Evolutionary conservation across 2,888 invertebrate genomes (phyloP).

Genomic region (Ashinkailepas kermadecensis): DNA sequence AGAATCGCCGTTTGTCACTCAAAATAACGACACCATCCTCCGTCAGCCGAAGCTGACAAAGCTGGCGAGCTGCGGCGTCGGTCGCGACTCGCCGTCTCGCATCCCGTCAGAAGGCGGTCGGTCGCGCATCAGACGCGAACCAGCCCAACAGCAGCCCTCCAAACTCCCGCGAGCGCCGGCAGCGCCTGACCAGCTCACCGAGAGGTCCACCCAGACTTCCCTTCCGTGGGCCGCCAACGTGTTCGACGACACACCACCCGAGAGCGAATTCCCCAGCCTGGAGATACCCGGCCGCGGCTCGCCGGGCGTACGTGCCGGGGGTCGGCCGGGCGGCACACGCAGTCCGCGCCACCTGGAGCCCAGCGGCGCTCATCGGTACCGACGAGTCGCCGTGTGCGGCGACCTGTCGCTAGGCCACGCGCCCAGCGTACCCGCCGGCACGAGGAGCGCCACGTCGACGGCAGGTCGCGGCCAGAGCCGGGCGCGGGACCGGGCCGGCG

Average conservation of each 20-base stretch:
- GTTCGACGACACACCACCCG: not conserved
- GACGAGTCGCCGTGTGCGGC: no score
- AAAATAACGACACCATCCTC: conserved; percentile 8
- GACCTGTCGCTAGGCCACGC: no score
- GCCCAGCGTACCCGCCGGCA: no score
- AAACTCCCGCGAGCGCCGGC: not conserved
- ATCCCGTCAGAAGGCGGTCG: not conserved
- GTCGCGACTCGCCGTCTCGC: not conserved
- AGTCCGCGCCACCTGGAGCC: no score
- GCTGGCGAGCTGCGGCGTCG: not conserved
- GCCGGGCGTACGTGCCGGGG: no score
- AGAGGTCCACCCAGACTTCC: not conserved
- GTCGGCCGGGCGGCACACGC: no score
- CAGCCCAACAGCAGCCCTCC: not conserved
- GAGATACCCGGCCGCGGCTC: no score
- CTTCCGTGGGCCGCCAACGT: conserved; percentile 2
- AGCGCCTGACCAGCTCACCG: not conserved
- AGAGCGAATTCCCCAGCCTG: not conserved
- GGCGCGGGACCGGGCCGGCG: not conserved
- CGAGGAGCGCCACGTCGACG: no score
- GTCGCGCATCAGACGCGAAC: not conserved
- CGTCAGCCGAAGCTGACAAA: not conserved
- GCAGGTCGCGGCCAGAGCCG: not conserved
- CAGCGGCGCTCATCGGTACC: no score
- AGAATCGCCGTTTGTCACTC: not conserved